Evolutionary conservation across 2,888 invertebrate genomes (phyloP).

Genomic region (Spodoptera picta): DNA sequence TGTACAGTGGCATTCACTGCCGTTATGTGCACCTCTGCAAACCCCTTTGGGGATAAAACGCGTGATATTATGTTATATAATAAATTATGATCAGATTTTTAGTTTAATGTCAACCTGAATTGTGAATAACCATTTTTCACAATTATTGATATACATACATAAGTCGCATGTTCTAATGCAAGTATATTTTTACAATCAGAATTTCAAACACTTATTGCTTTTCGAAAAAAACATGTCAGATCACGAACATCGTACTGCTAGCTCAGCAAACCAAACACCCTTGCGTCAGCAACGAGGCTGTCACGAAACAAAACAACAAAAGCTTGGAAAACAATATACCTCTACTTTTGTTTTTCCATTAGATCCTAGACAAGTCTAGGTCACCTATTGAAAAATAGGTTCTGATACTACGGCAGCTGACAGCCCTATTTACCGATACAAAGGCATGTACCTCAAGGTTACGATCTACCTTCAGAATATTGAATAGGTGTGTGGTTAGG

Average conservation of each 20-base stretch:
- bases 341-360: conserved; percentile 15
- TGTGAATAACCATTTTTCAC: not conserved
- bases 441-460: conserved; percentile 34
- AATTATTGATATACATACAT: too few species aligned
- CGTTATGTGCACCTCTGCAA: too few species aligned
- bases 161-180: too few species aligned
- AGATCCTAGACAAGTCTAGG: conserved; percentile 5
- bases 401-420: conserved; percentile 19
- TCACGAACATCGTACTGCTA: too few species aligned
- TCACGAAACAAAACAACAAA: not conserved
- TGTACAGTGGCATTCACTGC: too few species aligned
- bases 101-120: not conserved
- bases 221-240: too few species aligned
- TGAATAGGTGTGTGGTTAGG: conserved; percentile 19
- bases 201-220: too few species aligned
- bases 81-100: too few species aligned
- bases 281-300: not conserved
- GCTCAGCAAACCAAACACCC: too few species aligned
- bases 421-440: conserved; percentile 50
- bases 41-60: too few species aligned
- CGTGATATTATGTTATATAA: too few species aligned
- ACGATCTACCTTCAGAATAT: conserved; percentile 27
- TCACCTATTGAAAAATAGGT: conserved; percentile 25
- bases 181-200: too few species aligned
- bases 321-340: not conserved